phyloP scores from a whole-genome alignment of 2,797 vertebrate species.

The Micrastur ruficollis region DNA sequence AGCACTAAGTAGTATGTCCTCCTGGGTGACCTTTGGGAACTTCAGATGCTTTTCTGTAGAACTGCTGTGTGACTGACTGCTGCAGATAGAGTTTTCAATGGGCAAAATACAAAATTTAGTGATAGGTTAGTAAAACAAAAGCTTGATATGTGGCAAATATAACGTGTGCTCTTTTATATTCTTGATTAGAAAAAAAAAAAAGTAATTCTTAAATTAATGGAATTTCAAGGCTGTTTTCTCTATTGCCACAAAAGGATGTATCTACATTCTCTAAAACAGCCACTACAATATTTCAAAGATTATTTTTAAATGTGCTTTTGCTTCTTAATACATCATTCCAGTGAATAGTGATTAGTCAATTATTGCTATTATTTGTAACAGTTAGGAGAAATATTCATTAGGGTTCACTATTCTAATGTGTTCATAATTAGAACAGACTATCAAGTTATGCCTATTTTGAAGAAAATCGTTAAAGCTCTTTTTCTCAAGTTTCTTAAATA shows the following conservation, averaged over 20 bases:
- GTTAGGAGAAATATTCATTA: neutral
- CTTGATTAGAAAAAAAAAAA: neutral
- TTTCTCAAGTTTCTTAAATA: neutral
- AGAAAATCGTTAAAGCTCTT: neutral
- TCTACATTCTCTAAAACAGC: neutral
- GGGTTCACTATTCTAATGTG: neutral
- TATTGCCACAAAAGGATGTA: neutral
- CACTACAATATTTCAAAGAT: neutral
- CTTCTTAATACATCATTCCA: neutral
- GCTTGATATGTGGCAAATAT: neutral
- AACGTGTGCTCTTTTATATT: neutral
- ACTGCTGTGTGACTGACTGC: neutral
- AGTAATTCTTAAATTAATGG: neutral
- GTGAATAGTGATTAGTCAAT: neutral
- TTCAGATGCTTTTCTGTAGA: neutral
- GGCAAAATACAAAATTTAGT: neutral
- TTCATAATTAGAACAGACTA: neutral
- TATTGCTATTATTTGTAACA: neutral
- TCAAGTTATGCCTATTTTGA: neutral
- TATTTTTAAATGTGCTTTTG: neutral
- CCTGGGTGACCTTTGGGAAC: constrained; percentile 16
- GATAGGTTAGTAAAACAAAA: neutral
- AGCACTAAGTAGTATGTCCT: neutral
- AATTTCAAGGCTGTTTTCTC: neutral
- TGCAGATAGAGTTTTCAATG: neutral